These are phyloP conservation scores for Coboldia fuscipes DNA, from an alignment of 1,140 invertebrate genomes.

Conservation along the genomic window DNA sequence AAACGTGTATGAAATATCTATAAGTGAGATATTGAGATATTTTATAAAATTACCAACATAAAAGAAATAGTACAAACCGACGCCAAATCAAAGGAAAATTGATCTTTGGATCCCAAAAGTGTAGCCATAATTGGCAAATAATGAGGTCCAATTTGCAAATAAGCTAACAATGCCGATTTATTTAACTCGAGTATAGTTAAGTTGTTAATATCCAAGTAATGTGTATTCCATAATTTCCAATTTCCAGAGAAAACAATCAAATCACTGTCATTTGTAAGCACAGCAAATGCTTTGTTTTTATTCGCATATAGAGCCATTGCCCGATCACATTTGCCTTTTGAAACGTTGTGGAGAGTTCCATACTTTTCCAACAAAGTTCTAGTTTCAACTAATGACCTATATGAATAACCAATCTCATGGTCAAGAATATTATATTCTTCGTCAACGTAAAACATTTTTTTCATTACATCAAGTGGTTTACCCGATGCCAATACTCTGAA, in stretches of 20 bases:
- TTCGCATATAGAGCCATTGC: conserved; percentile 1
- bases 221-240: conserved; percentile 2
- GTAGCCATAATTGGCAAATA: no score
- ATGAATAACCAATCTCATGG: not conserved
- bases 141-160: no score
- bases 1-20: no score
- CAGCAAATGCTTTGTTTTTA: not conserved
- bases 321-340: conserved; percentile 1
- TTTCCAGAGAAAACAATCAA: not conserved
- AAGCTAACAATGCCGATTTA: no score
- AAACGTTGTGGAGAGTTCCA: not conserved
- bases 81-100: no score
- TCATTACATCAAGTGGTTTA: not conserved
- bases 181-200: no score
- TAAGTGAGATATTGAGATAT: no score
- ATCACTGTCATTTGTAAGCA: conserved; percentile 1
- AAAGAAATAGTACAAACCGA: no score
- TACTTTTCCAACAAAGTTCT: not conserved
- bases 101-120: no score
- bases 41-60: no score
- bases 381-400: not conserved
- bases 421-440: not conserved
- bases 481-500: not conserved
- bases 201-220: no score
- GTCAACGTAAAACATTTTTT: not conserved